phyloP scores from a whole-genome alignment of 2,797 vertebrate species.

The Kryptopterus vitreolus region DNA sequence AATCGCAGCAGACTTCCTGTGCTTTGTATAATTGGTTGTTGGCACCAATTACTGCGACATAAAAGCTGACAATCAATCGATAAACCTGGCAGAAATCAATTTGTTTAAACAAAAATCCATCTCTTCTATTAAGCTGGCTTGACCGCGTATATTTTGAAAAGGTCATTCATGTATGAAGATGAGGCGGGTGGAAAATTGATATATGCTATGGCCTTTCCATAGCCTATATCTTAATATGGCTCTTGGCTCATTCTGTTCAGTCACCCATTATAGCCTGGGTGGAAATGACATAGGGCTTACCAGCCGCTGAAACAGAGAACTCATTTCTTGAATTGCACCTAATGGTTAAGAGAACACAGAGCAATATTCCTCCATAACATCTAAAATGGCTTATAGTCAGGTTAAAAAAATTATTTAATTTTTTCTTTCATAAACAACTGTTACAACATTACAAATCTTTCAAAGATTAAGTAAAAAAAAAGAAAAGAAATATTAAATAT shows the following conservation, averaged over 20 bases:
- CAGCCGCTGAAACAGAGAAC: constrained; percentile 9
- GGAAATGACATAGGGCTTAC: constrained; percentile 17
- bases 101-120: constrained; percentile 42
- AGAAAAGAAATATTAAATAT: too few relatives aligned
- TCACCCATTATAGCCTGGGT: constrained; percentile 12
- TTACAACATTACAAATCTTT: too few relatives aligned
- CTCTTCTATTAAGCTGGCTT: neutral
- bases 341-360: neutral
- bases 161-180: constrained; percentile 39
- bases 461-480: neutral
- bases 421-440: too few relatives aligned
- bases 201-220: constrained; percentile 29
- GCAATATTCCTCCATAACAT: neutral
- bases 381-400: constrained; percentile 9
- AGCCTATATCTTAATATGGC: constrained; percentile 37
- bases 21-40: constrained; percentile 18
- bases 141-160: constrained; percentile 33
- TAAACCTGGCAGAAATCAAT: constrained; percentile 40
- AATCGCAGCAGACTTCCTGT: constrained; percentile 1
- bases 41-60: constrained; percentile 38
- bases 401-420: too few relatives aligned
- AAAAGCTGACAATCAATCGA: constrained; percentile 26
- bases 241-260: constrained; percentile 22
- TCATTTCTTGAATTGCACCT: neutral
- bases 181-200: constrained; percentile 25